Conservation (phyloP, 2,797 vertebrate genomes). For the Dallia pectoralis region DNA sequence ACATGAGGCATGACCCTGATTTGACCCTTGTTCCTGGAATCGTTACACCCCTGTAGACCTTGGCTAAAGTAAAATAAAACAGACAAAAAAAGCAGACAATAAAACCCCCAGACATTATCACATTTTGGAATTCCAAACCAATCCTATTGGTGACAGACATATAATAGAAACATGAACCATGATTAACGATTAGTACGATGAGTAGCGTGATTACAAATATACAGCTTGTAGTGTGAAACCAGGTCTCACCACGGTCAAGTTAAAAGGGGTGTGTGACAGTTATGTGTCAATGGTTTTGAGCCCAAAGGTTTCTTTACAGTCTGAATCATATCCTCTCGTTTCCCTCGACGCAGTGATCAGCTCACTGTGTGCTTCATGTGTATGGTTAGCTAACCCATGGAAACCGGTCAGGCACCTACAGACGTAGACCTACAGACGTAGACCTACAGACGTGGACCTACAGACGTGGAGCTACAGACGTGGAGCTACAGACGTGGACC, state of each 20-base stretch:
- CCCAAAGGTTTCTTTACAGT: neutral
- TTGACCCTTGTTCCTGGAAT: conserved; percentile 1
- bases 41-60: neutral
- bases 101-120: neutral
- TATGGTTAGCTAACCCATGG: neutral
- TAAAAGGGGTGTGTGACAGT: neutral
- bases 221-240: neutral
- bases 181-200: neutral
- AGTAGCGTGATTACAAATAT: neutral
- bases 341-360: neutral
- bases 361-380: neutral
- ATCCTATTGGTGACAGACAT: neutral
- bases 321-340: neutral
- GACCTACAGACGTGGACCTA: too few relatives aligned
- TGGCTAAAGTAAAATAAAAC: neutral
- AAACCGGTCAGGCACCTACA: neutral
- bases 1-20: conserved; percentile 1
- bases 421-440: too few relatives aligned
- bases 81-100: too few relatives aligned
- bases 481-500: too few relatives aligned
- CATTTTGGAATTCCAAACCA: neutral
- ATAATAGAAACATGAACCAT: too few relatives aligned
- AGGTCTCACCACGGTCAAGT: neutral
- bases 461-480: too few relatives aligned
- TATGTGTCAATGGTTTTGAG: neutral